phyloP scores from a whole-genome alignment of 2,797 vertebrate genomes.

The Poeciliopsis paucimaculata region DNA sequence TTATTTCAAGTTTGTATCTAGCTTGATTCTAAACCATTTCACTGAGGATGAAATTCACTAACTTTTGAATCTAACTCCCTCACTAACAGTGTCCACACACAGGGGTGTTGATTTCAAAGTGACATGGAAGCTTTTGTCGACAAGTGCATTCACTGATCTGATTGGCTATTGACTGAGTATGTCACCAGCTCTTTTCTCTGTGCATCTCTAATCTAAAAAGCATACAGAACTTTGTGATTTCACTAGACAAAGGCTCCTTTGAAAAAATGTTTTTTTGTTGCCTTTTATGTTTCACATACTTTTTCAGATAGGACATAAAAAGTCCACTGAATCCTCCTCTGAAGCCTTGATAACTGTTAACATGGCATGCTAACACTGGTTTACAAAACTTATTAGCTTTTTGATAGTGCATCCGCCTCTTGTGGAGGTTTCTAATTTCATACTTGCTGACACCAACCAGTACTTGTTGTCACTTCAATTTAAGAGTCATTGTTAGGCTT shows the following conservation, averaged over 20 bases:
- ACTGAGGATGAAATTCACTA: neutral
- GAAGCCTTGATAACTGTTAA: neutral
- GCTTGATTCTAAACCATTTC: neutral
- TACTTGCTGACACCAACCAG: neutral
- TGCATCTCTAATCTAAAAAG: neutral
- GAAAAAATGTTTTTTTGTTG: neutral
- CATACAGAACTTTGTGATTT: neutral
- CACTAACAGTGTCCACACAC: neutral
- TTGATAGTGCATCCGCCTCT: neutral
- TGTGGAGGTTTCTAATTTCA: neutral
- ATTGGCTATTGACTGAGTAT: neutral
- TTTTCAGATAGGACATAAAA: neutral
- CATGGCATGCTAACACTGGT: neutral
- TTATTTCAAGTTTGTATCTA: neutral
- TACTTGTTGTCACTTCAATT: neutral
- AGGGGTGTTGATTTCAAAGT: neutral
- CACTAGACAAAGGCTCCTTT: neutral
- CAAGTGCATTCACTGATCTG: neutral
- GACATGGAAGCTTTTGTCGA: neutral
- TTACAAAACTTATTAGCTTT: neutral
- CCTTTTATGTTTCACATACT: neutral
- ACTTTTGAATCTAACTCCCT: neutral
- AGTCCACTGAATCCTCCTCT: neutral
- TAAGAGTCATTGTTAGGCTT: neutral
- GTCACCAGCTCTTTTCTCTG: neutral